These are phyloP conservation scores for Limnephilus marmoratus DNA, from an alignment of 2,888 invertebrate species.

Conservation along the genomic window DNA sequence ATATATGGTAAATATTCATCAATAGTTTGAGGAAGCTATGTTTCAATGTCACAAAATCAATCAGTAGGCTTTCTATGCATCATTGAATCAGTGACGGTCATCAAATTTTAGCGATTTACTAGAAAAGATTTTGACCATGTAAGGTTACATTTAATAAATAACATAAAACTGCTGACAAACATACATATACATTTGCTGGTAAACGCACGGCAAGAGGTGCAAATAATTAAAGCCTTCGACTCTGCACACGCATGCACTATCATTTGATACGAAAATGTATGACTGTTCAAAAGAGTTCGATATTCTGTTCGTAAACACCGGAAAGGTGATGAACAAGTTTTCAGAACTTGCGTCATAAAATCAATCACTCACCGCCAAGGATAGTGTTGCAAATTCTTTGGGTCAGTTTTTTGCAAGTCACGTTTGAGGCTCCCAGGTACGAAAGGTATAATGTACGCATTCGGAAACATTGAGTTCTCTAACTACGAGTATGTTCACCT, in stretches of 20 bases:
- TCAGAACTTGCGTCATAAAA: too few relatives aligned
- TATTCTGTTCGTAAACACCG: too few relatives aligned
- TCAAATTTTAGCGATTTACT: not conserved
- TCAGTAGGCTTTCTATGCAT: not conserved
- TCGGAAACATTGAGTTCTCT: too few relatives aligned
- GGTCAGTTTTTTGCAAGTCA: not conserved
- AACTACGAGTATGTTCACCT: too few relatives aligned
- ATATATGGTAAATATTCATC: not conserved
- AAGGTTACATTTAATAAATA: not conserved
- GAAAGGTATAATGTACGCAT: too few relatives aligned
- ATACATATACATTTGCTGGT: too few relatives aligned
- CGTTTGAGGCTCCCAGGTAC: too few relatives aligned
- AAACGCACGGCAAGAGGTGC: not conserved
- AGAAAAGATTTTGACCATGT: not conserved
- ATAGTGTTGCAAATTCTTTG: not conserved
- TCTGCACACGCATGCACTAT: not conserved
- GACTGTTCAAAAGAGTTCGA: too few relatives aligned
- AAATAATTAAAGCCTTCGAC: not conserved
- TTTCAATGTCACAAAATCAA: not conserved
- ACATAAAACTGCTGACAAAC: too few relatives aligned
- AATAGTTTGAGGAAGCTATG: not conserved
- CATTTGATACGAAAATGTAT: not conserved
- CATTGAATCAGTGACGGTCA: not conserved
- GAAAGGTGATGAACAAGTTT: too few relatives aligned
- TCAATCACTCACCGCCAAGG: not conserved